Base-by-base conservation (phyloP, 2,888 invertebrate genomes). In the Keiferia lycopersicella region DNA sequence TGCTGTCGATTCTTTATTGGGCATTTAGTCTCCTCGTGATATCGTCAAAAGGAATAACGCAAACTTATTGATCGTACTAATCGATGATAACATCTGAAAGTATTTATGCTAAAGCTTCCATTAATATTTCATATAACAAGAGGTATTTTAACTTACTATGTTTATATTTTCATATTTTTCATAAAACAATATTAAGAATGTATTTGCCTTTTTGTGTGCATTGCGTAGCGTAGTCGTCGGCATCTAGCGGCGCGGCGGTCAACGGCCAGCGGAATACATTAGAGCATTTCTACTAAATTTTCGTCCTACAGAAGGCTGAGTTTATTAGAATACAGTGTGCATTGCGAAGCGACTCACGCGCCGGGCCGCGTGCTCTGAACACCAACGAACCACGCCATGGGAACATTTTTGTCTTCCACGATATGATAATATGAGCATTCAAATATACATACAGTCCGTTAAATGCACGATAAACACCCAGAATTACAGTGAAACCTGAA, bases 361-460 rank as follows among this genome's bases (percentile, higher is more conserved):
- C 88, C 71, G 61, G 81, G 83, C 83, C 73, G 80, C 91, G 91
- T 91, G 91, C 83, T 69, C 75, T 65, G 91, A 84, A 90, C 87
- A 77, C 87, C 82, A 89, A 91, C 84, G 79, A 84, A 71, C 78
- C 76, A 77, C 84, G 73, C 88, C 91, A 91, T 91, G 91, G 91
- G 91, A 91, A 91, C 91, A 91, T 91, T 91, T 91, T 91, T 91
- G 91, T 91, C 88, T 89, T 91, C 88, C 91, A 91, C 91, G 89
- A 89, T 91, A 91, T 91, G 91, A 90, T 91, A 91, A 91, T 91
- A 91, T 87, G 87, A 89, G 85, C 87, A 91, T 91, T 91, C 91
- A 91, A 91, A 91, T 91, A 91, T 91, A 91, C 91, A 91, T 90
- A 88, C 86, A 83, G 90, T 88, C 89, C 91, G 91, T 91, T 91